Evolutionary conservation across 2,797 vertebrate genomes (phyloP).

Genomic region (Scyliorhinus canicula): DNA sequence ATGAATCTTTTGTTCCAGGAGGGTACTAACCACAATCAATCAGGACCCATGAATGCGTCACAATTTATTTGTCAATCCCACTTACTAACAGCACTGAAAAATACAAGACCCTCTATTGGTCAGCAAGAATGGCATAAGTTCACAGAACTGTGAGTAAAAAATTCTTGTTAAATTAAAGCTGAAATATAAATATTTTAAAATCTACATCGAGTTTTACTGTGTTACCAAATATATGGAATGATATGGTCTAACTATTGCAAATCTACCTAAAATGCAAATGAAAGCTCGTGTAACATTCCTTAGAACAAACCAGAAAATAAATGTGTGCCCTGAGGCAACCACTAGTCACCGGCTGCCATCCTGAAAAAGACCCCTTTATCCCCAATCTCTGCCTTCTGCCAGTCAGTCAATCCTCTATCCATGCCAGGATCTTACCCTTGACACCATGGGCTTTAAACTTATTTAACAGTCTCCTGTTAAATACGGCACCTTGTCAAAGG

Average conservation of each 20-base stretch:
- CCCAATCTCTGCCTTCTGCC: too few species aligned
- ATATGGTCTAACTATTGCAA: neutral
- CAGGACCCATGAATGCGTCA: slow-evolving; percentile 55
- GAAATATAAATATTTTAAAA: neutral
- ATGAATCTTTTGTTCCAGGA: slow-evolving; percentile 53
- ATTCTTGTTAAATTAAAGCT: neutral
- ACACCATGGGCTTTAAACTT: too few species aligned
- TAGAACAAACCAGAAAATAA: neutral
- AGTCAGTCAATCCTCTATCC: too few species aligned
- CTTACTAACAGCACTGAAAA: slow-evolving; percentile 66
- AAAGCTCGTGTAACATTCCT: neutral
- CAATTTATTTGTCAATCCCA: slow-evolving; percentile 67
- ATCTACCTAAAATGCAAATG: neutral
- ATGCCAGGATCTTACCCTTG: too few species aligned
- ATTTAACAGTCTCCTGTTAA: too few species aligned
- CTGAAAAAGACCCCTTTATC: too few species aligned
- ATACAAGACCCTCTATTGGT: slow-evolving; percentile 74
- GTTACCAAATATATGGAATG: neutral
- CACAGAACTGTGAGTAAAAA: slow-evolving; percentile 73
- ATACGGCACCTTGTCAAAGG: too few species aligned
- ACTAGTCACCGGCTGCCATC: too few species aligned
- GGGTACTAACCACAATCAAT: slow-evolving; percentile 52
- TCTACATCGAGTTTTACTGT: neutral
- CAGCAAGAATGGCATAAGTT: slow-evolving; percentile 80
- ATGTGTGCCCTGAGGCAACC: too few species aligned